These are phyloP conservation scores for Cynocephalus volans DNA, from an alignment of 2,113 vertebrate genomes.

Conservation along the genomic window DNA sequence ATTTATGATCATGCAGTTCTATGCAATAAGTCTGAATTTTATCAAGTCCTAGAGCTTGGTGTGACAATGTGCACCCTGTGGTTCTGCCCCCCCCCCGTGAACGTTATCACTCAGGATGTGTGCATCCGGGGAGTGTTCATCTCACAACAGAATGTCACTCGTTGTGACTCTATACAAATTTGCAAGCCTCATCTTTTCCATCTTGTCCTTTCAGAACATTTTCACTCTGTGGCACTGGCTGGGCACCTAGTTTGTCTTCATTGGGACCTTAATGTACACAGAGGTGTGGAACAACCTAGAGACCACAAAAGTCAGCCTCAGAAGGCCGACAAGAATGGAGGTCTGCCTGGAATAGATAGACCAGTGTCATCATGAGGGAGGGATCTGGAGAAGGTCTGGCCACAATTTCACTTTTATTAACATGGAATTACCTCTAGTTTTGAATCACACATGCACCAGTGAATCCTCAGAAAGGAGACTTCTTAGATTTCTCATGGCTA, in stretches of 20 bases:
- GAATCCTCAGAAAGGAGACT: background rate
- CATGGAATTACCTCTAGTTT: background rate
- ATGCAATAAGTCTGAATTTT: slow-evolving; percentile 83
- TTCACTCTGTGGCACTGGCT: slow-evolving; percentile 98
- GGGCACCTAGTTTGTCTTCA: slow-evolving; percentile 94
- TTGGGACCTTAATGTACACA: slow-evolving; percentile 96
- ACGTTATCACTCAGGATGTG: slow-evolving; percentile 98
- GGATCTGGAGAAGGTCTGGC: background rate
- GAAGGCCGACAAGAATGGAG: slow-evolving; percentile 89
- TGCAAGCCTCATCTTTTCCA: slow-evolving; percentile 98
- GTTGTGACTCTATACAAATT: slow-evolving; percentile 98
- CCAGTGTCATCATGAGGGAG: rapidly evolving
- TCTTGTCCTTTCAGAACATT: slow-evolving; percentile 96
- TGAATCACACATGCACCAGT: background rate
- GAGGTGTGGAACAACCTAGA: slow-evolving; percentile 93
- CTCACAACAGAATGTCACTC: slow-evolving; percentile 97
- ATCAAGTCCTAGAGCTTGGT: slow-evolving; percentile 91
- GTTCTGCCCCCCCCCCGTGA: slow-evolving; percentile 97
- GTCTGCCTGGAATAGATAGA: background rate
- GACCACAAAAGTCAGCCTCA: slow-evolving; percentile 68
- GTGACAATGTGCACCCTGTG: slow-evolving; percentile 94
- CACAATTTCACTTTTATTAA: background rate
- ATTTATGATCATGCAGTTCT: no score
- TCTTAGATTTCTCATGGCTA: slow-evolving; percentile 51
- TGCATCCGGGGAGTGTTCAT: slow-evolving; percentile 98